A percentile compares a stretch with the other conserved stretches of the same genome.
Conservation (phyloP, 2,888 invertebrate species). For the Bimastos eiseni region DNA sequence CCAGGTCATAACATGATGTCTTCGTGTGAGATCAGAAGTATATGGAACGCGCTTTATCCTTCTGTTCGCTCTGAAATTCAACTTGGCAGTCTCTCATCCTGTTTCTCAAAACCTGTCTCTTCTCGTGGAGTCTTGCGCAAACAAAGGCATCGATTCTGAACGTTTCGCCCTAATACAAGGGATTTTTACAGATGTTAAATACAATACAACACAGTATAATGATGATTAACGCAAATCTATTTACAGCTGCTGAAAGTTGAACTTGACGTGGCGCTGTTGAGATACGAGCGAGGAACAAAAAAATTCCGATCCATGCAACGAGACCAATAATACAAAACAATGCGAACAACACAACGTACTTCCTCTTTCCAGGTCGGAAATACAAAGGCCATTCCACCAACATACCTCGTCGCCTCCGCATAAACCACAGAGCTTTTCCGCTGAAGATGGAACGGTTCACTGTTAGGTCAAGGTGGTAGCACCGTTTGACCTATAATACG, state of each 20-base stretch:
- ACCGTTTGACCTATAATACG: not conserved
- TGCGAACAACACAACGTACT: not conserved
- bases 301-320: constrained; percentile 7
- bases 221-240: too few species aligned
- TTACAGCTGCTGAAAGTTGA: not conserved
- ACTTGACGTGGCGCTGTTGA: not conserved
- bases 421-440: not conserved
- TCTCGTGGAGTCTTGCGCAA: too few species aligned
- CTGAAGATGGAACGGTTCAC: not conserved
- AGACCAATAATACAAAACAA: not conserved
- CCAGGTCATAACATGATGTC: not conserved
- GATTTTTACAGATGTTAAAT: too few species aligned
- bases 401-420: not conserved
- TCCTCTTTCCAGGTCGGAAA: not conserved
- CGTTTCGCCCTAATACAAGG: too few species aligned
- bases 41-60: too few species aligned
- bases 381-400: not conserved
- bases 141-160: too few species aligned
- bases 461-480: constrained; percentile 13
- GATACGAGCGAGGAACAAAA: not conserved
- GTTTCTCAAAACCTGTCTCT: too few species aligned
- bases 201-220: too few species aligned
- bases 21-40: not conserved
- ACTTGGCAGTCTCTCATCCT: too few species aligned
- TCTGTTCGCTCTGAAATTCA: too few species aligned